A percentile compares a stretch with the other conserved stretches of the same genome.
phyloP scores from a whole-genome alignment of 2,113 vertebrate species.

The Pycnonotus jocosus region DNA sequence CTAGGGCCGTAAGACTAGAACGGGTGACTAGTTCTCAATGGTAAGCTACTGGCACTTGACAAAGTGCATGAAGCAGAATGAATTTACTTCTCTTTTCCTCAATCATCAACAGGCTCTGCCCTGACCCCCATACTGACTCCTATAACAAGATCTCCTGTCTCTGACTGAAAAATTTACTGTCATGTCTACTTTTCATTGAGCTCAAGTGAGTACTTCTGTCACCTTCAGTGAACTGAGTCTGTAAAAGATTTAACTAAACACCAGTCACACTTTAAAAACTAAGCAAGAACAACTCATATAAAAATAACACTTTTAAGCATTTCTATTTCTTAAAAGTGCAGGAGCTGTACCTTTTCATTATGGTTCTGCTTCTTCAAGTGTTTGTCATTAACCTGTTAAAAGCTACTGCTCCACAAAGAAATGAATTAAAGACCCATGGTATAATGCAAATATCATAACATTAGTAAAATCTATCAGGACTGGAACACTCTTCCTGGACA shows the following conservation, averaged over 20 bases:
- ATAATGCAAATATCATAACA: neutral
- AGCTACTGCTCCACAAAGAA: neutral
- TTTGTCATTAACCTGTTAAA: neutral
- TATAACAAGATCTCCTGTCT: slow-evolving; percentile 99
- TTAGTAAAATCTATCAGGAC: neutral
- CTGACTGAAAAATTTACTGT: slow-evolving; percentile 97
- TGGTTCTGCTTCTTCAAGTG: neutral
- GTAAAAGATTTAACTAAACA: slow-evolving; percentile 77
- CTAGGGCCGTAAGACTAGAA: slow-evolving; percentile 94
- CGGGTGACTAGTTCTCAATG: slow-evolving; percentile 99
- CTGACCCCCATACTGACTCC: slow-evolving; percentile 98
- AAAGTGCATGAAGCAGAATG: slow-evolving; percentile 99
- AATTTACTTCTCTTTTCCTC: slow-evolving; percentile 99
- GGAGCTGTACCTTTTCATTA: neutral
- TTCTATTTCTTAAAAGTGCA: neutral
- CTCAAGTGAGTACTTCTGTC: slow-evolving; percentile 93
- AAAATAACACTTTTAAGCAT: neutral
- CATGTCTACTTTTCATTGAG: slow-evolving; percentile 91
- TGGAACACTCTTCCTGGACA: neutral
- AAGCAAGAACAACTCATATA: slow-evolving; percentile 42
- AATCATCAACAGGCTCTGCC: slow-evolving; percentile 99
- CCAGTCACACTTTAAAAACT: slow-evolving; percentile 64
- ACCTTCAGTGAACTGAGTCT: slow-evolving; percentile 87
- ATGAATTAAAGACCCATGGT: fast-evolving
- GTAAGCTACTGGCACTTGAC: slow-evolving; percentile 99